Evolutionary conservation across 2,888 invertebrate species (phyloP), one percentile per base, ranked within the genome.

Genomic region (Heliconius erato): DNA sequence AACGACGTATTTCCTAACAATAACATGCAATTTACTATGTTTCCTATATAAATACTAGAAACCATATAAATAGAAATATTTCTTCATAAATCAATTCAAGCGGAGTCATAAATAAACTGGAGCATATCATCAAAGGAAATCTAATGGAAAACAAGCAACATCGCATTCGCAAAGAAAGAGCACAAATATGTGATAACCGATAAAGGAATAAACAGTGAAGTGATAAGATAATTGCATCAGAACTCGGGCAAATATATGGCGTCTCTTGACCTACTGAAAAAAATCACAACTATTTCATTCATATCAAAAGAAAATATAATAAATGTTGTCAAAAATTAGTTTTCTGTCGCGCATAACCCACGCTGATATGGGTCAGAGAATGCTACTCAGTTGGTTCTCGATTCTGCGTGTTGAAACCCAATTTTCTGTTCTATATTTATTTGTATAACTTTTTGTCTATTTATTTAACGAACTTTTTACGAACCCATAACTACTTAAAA

Each of bases 191-290:
- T 86, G 86, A 82, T 79, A 82, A 82, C 84, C 84, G 88, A 87
- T 88, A 86, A 86, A 78, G 81, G 84, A 82, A 79, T 81, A 86
- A 85, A 85, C 84, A 85, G 83, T 80, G 69, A 83, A 71, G 68
- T 74, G 87, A 88, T 88, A 88, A 88, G 87, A 88, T 87, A 84
- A 84, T 85, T 87, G 85, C 84, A 85, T 86, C 85, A 85, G 83
- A 85, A 76, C 85, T 83, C 82, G 81, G 79, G 80, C 81, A 86
- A 86, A 87, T 78, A 86, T 6, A 83, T 63, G n/a, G 83, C 76
- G 83, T 84, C 85, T 83, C 85, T 86, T 88, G 85, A 88, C 87
- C 88, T 86, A 88, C 85, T 87, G 84, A 83, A 81, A 85, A 71
- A 79, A 81, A 71, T 71, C 69, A 63, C 76, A 65, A 79, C 63